Conservation (phyloP, 2,797 vertebrate species). For the Gastrophryne carolinensis region DNA sequence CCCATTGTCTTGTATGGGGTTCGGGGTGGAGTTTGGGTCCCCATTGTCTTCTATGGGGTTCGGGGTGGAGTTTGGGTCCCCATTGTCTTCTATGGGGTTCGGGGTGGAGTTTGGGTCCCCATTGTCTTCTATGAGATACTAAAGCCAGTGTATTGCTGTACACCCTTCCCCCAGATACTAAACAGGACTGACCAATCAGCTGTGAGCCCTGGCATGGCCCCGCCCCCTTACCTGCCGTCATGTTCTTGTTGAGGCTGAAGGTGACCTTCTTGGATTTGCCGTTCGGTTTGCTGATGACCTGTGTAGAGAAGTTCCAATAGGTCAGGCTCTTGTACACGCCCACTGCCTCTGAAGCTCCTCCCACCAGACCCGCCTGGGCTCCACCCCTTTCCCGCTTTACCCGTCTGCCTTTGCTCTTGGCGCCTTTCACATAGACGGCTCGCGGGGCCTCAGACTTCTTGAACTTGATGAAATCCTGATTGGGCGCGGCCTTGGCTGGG, state of each 20-base stretch:
- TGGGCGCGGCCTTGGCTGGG: not conserved
- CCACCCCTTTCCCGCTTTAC: not conserved
- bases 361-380: not conserved
- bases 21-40: too few relatives aligned
- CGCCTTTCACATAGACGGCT: conserved; percentile 15
- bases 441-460: not conserved
- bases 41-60: too few relatives aligned
- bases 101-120: too few relatives aligned
- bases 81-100: too few relatives aligned
- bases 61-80: too few relatives aligned
- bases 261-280: conserved; percentile 85
- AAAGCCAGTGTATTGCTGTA: too few relatives aligned
- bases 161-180: too few relatives aligned
- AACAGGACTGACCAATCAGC: too few relatives aligned
- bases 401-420: not conserved
- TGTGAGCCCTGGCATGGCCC: not conserved
- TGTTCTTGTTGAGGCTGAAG: conserved; percentile 90
- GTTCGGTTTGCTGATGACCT: not conserved
- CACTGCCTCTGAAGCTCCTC: not conserved
- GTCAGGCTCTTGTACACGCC: too few relatives aligned
- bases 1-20: too few relatives aligned
- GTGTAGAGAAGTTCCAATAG: not conserved
- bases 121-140: too few relatives aligned
- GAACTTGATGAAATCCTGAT: conserved; percentile 17
- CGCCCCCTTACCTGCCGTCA: conserved; percentile 78